Base-by-base conservation (phyloP, 2,888 invertebrate species). In the Drosophila suboccidentalis region DNA sequence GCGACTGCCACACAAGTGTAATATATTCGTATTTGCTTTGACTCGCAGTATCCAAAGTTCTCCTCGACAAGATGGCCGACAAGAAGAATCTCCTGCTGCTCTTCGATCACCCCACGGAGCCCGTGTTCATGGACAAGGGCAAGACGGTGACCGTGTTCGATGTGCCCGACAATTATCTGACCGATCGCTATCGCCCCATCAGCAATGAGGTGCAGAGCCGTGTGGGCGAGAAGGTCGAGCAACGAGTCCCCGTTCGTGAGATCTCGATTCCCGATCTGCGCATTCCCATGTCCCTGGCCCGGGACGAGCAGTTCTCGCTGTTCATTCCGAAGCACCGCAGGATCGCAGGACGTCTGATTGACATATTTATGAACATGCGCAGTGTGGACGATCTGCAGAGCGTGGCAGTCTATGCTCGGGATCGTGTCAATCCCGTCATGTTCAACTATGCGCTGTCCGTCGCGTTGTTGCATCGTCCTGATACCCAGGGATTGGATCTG, bases 371-470 rank as follows among this genome's bases (percentile, higher is more conserved):
- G 94, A 96, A 94, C 19, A 95, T 96, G 94, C 94, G 95, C 39
- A 94, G 94, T 47, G 91, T 95, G 11, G 95, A 96, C 0, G 96
- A 97, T 75, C 94, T 97, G 63, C 93, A 95, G 82, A 70, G 94
- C 95, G 55, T 95, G 29, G 95, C 96, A 39, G 95, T 95, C 13
- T 97, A 94, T 86, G 94, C 95, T 32, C 94, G 96, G 44, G 96
- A 96, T 78, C 94, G 96, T 44, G 93, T 97, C 4, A 97, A 97
- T 92, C 95, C 97, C 0, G 95, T 95, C 74, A 92, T 97, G 82
- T 97, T 96, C 93, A 95, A 96, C 91, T 97, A 97, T 90, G 95
- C 96, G 26, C 94, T 95, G 34, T 96, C 96, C 1, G 96, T 97
- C 22, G 96, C 96, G 0, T 91, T 97, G 41, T 93, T 96, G 78